Base-by-base conservation (phyloP, 2,888 invertebrate species). In the Xanthostigma xanthostigma region DNA sequence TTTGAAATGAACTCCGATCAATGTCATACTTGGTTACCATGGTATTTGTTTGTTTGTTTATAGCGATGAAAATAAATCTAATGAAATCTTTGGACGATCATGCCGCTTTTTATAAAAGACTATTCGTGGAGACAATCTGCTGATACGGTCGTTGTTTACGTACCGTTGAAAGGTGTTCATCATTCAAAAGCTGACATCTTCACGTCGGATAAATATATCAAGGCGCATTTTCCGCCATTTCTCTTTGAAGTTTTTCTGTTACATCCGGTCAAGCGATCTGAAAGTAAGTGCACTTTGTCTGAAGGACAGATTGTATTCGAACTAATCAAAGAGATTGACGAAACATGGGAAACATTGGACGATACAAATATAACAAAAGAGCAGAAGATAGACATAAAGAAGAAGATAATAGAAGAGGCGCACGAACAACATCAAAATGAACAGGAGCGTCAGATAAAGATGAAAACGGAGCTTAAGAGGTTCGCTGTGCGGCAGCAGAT, bases 41-140 rank as follows among this genome's bases (percentile, higher is more conserved):
- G 27, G 27, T 27, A 27, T 27, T 27, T 27, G 27, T 27, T 27
- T 27, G 3, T 27, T 27, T 27, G 27, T 27, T 27, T 27, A 27
- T 27, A 27, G 27, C 6, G 27, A 27, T 27, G 27, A 27, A 27
- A 27, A 27, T 27, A 6, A 27, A 27, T 27, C 27, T 27, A 27
- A 27, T 27, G 5, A 27, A 27, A 6, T 27, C 27, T 27, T 27
- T 27, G 27, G 27, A 27, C 6, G 27, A 27, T 6, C 3, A 84
- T 85, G 84, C 81, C 84, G n/a, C 76, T 85, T 54, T 56, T 84
- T 55, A 71, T 89, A 1, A 83, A 81, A 68, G 80, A 87, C 68
- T 83, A 72, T 59, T 74, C 73, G 37, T 90, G 89, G 89, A 76
- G 76, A 38, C 85, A 90, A 70, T 79, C 79, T 2, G 66, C 70